A percentile compares a stretch with the other conserved stretches of the same genome.
Conservation (phyloP, 2,797 vertebrate genomes). For the Cygnus olor region DNA sequence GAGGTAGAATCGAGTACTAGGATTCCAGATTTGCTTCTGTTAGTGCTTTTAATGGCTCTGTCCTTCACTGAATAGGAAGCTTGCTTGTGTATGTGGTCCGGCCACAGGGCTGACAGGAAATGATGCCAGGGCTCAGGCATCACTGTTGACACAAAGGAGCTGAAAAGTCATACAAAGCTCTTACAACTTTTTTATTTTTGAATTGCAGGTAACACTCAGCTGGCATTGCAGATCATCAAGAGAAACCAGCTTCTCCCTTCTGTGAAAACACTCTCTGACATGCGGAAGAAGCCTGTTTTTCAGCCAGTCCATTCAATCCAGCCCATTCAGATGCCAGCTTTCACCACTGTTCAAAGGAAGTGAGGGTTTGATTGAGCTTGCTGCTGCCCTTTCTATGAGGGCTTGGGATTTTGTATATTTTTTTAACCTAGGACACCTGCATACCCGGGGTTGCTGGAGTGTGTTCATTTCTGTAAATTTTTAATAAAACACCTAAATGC, state of each 20-base stretch:
- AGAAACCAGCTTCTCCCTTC: constrained; percentile 94
- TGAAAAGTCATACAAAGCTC: neutral
- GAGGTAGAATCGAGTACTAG: neutral
- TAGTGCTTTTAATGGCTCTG: fast-evolving
- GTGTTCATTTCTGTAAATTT: constrained; percentile 70
- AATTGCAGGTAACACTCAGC: constrained; percentile 91
- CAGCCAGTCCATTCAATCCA: constrained; percentile 87
- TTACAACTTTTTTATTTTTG: neutral
- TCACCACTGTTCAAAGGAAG: constrained; percentile 92
- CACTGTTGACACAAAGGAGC: neutral
- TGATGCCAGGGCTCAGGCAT: neutral
- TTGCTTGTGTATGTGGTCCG: fast-evolving
- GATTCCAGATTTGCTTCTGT: neutral
- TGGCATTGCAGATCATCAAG: constrained; percentile 99
- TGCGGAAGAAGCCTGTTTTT: constrained; percentile 88
- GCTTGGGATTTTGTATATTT: constrained; percentile 52
- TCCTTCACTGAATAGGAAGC: neutral
- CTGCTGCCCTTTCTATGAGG: constrained; percentile 31
- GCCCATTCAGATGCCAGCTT: constrained; percentile 89
- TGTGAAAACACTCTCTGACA: constrained; percentile 86
- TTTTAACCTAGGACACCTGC: constrained; percentile 58
- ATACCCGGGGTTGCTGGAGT: constrained; percentile 60
- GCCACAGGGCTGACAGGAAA: neutral
- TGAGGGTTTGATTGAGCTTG: constrained; percentile 71
- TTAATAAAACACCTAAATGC: constrained; percentile 55